Conservation (phyloP, 2,113 vertebrate genomes). For the Prinia subflava region DNA sequence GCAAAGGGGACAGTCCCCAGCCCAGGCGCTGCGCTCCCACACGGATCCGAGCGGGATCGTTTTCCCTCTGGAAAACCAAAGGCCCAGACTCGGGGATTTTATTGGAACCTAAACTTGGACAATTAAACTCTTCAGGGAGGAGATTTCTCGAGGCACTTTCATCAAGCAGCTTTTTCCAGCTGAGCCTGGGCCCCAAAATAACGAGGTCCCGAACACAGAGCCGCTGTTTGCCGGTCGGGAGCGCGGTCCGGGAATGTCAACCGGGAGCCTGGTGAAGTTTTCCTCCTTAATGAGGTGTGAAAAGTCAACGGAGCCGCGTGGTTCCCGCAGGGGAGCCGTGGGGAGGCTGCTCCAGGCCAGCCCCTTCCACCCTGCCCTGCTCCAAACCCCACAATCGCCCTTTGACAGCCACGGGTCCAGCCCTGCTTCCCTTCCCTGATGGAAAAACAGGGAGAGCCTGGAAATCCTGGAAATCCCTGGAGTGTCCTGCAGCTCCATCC, state of each 20-base stretch:
- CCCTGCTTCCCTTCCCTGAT: neutral
- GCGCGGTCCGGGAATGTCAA: neutral
- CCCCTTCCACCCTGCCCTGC: neutral
- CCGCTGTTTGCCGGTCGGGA: neutral
- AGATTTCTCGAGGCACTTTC: neutral
- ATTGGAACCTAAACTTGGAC: neutral
- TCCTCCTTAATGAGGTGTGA: slow-evolving; percentile 54
- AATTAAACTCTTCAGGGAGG: slow-evolving; percentile 12
- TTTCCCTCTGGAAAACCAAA: neutral
- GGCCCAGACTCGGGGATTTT: neutral
- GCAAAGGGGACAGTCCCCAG: fast-evolving
- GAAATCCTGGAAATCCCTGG: neutral
- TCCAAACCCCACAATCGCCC: neutral
- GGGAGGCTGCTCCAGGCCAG: neutral
- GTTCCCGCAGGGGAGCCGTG: neutral
- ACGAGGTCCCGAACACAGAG: neutral
- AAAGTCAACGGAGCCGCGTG: slow-evolving; percentile 22
- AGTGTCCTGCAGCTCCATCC: neutral
- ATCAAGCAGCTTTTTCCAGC: slow-evolving; percentile 14
- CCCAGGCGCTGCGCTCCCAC: fast-evolving
- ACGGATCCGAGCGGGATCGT: fast-evolving
- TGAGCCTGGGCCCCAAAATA: neutral
- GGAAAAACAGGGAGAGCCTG: neutral
- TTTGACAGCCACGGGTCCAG: neutral
- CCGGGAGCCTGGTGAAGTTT: neutral